Percentiles rank a stretch among this genome's conserved stretches.
Conservation (phyloP, 2,113 vertebrate species). For the Rhinopomastus cyanomelas region DNA sequence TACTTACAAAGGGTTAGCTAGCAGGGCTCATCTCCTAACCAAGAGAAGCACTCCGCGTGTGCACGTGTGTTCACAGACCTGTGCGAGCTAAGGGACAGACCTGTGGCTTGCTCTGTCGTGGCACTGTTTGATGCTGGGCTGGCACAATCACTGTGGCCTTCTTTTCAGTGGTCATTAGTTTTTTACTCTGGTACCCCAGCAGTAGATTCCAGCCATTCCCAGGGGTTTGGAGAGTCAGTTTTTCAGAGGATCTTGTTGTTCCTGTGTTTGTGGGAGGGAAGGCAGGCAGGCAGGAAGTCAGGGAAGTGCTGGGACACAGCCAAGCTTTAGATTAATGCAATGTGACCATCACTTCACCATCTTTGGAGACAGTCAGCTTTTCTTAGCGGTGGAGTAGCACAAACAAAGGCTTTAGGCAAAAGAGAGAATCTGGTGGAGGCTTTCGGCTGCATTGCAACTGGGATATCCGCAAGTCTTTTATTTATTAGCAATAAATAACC, state of each 20-base stretch:
- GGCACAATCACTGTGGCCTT: neutral
- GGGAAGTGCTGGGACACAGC: neutral
- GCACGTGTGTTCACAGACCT: neutral
- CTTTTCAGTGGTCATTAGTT: fast-evolving
- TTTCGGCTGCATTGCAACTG: neutral
- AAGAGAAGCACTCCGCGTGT: neutral
- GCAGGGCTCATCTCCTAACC: neutral
- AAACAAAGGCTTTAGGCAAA: neutral
- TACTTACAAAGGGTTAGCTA: neutral
- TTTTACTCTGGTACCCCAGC: neutral
- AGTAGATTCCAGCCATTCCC: neutral
- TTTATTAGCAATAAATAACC: neutral
- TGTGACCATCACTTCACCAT: neutral
- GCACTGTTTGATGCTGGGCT: neutral
- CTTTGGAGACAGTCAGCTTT: neutral
- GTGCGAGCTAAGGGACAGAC: neutral
- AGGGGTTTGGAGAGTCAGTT: neutral
- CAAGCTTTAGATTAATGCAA: neutral
- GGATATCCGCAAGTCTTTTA: neutral
- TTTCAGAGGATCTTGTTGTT: neutral
- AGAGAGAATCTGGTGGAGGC: neutral
- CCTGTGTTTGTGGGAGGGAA: neutral
- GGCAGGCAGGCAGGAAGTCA: neutral
- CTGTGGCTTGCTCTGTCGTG: neutral
- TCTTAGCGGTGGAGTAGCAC: neutral